A percentile compares a stretch with the other conserved stretches of the same genome.
phyloP scores from a whole-genome alignment of 1,140 invertebrate genomes.

The Drosophila parvula region DNA sequence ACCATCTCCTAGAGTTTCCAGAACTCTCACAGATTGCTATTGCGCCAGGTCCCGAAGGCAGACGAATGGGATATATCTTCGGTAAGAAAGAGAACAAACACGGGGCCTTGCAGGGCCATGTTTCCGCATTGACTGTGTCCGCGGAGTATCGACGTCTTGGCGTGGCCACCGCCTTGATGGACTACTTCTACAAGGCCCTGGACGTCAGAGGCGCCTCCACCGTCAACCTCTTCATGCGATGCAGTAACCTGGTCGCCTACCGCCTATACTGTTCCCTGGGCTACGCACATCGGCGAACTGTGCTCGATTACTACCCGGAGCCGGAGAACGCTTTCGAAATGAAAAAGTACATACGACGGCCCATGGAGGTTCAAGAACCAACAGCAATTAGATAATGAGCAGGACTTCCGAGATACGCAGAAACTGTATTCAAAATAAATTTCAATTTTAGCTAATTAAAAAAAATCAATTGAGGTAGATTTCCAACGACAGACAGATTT shows the following conservation, averaged over 20 bases:
- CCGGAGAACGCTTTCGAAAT: conserved; percentile 64
- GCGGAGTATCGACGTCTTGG: conserved; percentile 49
- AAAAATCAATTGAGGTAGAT: conserved; percentile 59
- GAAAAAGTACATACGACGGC: conserved; percentile 31
- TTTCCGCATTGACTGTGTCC: conserved; percentile 42
- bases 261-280: conserved; percentile 51
- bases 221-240: conserved; percentile 48
- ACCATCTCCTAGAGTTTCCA: conserved; percentile 48
- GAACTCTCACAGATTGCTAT: conserved; percentile 33
- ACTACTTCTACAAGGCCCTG: conserved; percentile 11
- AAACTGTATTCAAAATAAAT: conserved; percentile 28
- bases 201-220: conserved; percentile 30
- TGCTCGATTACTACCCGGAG: conserved; percentile 56
- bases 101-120: conserved; percentile 33
- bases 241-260: conserved; percentile 45
- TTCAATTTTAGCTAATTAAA: conserved; percentile 54
- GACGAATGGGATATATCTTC: conserved; percentile 52
- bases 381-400: conserved; percentile 19
- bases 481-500: conserved; percentile 54
- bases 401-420: conserved; percentile 23
- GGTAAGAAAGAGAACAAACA: conserved; percentile 18
- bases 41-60: conserved; percentile 33
- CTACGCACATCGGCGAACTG: conserved; percentile 25
- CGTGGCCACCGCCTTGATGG: conserved; percentile 55
- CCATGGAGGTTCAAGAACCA: conserved; percentile 11